Conservation (phyloP, 2,797 vertebrate species). For the Silurus aristotelis region DNA sequence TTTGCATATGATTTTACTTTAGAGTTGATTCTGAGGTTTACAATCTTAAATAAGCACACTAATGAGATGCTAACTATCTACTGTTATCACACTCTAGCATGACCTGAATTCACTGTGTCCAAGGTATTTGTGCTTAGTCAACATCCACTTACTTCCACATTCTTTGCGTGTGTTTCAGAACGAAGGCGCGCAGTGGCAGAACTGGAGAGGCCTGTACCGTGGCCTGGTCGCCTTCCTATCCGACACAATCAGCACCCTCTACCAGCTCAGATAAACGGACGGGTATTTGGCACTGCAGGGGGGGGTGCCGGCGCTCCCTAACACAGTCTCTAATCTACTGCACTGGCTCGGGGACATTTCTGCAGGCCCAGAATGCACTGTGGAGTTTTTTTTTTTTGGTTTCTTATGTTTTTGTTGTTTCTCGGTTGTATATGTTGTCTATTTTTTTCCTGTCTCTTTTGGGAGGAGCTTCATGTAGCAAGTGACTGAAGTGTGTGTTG, state of each 20-base stretch:
- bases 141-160: conserved; percentile 15
- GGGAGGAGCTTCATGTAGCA: conserved; percentile 60
- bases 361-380: conserved; percentile 68
- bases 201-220: conserved; percentile 68
- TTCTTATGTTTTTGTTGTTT: conserved; percentile 11
- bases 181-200: conserved; percentile 64
- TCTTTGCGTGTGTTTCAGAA: conserved; percentile 60
- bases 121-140: background rate
- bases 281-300: background rate
- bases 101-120: background rate
- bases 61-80: background rate
- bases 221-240: conserved; percentile 69
- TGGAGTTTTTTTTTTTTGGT: conserved; percentile 37
- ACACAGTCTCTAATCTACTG: conserved; percentile 39
- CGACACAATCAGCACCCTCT: conserved; percentile 72
- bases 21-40: background rate
- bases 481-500: conserved; percentile 47
- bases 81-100: background rate
- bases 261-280: conserved; percentile 66
- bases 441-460: conserved; percentile 49
- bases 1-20: background rate
- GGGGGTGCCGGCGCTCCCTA: conserved; percentile 51
- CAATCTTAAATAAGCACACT: no score
- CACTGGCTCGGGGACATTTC: conserved; percentile 58
- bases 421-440: conserved; percentile 63